phyloP scores from a whole-genome alignment of 2,797 vertebrate genomes.

The Aldrovandia affinis region DNA sequence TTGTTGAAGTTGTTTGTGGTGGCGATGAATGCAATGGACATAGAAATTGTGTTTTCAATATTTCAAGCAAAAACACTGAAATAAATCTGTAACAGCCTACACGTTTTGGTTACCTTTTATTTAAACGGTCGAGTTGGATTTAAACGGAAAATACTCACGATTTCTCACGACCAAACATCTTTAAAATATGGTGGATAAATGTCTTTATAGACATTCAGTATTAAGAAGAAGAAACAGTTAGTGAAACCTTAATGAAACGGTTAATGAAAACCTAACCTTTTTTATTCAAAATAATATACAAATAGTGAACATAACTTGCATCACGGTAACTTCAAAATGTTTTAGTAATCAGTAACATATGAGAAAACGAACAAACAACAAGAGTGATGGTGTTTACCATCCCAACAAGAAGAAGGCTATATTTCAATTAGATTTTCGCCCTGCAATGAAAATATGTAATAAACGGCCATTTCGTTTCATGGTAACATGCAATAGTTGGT shows the following conservation, averaged over 20 bases:
- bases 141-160: no score
- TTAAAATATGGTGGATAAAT: no score
- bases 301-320: neutral
- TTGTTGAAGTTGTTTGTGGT: neutral
- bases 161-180: neutral
- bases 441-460: conserved; percentile 64
- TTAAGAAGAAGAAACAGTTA: neutral
- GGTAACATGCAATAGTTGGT: neutral
- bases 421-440: conserved; percentile 12
- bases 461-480: conserved; percentile 51
- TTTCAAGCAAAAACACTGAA: neutral
- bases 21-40: neutral
- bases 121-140: no score
- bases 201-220: neutral
- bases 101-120: neutral
- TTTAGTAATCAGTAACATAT: neutral
- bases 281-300: neutral
- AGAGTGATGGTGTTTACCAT: neutral
- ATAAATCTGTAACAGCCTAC: neutral
- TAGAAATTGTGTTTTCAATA: neutral
- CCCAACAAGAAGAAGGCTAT: neutral
- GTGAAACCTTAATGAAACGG: no score
- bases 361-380: neutral
- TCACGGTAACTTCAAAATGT: neutral
- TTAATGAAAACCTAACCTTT: no score